Evolutionary conservation across 2,888 invertebrate genomes (phyloP), one percentile per base, ranked within the genome.

Genomic region (Xestobium rufovillosum): DNA sequence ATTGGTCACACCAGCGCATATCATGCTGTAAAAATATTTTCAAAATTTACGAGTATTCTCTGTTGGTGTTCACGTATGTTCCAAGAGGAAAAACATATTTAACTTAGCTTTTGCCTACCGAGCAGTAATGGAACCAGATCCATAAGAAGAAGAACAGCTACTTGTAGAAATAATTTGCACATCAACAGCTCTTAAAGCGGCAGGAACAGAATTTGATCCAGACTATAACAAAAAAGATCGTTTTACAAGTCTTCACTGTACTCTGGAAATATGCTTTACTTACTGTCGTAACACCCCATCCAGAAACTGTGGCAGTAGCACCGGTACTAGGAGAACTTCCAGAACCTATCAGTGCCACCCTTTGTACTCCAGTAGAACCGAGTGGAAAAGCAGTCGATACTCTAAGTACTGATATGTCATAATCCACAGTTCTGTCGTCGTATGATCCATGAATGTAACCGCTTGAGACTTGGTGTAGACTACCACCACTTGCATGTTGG

Each of bases 191-290:
- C 23, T 6, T 8, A 19, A n/a, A 8, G 23, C n/a, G n/a, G 23
- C 23, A n/a, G 23, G 23, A 19, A 19, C n/a, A n/a, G n/a, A n/a
- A n/a, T n/a, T 19, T 19, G 6, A 6, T 6, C 23, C 23, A 19
- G 23, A 19, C 23, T 19, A 19, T 8, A 19, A 19, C n/a, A 19
- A 19, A 19, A n/a, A 19, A n/a, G n/a, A n/a, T n/a, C n/a, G n/a
- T n/a, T n/a, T n/a, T n/a, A n/a, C n/a, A n/a, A n/a, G n/a, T n/a
- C n/a, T n/a, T n/a, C n/a, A n/a, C n/a, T n/a, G n/a, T n/a, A n/a
- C n/a, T n/a, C n/a, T n/a, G n/a, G n/a, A n/a, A n/a, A n/a, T n/a
- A n/a, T n/a, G n/a, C n/a, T n/a, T n/a, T 19, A 19, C 23, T 19
- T 19, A 19, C 23, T n/a, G 23, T 8, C 6, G 23, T 19, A 19